A percentile compares a stretch with the other conserved stretches of the same genome.
Conservation (phyloP, 2,888 invertebrate genomes). For the Rhingia rostrata region DNA sequence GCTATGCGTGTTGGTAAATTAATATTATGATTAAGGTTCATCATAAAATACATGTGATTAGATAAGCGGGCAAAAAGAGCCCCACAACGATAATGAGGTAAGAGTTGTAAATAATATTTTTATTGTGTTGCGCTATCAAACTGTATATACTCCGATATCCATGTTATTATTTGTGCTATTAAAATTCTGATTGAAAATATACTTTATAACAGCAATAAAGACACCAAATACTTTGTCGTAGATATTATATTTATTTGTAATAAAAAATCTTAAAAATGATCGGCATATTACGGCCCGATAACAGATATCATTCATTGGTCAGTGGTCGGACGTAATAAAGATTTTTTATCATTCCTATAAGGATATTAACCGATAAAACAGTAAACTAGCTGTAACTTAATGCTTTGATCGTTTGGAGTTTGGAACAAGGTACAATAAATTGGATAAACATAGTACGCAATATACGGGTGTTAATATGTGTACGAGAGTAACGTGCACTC, state of each 20-base stretch:
- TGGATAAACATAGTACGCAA: background rate
- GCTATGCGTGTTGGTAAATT: conserved; percentile 62
- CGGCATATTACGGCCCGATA: conserved; percentile 42
- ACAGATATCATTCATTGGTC: conserved; percentile 24
- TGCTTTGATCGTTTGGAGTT: conserved; percentile 44
- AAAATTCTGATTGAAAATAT: conserved; percentile 83
- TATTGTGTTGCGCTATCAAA: conserved; percentile 61
- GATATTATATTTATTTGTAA: conserved; percentile 53
- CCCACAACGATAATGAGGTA: conserved; percentile 52
- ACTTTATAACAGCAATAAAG: conserved; percentile 62
- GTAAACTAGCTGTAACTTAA: conserved; percentile 11
- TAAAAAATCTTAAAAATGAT: conserved; percentile 61
- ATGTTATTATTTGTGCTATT: conserved; percentile 82
- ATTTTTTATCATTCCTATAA: conserved; percentile 31
- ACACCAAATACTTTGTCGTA: conserved; percentile 50
- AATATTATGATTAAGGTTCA: conserved; percentile 62
- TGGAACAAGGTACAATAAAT: conserved; percentile 24
- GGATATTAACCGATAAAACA: conserved; percentile 38
- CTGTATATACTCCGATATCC: conserved; percentile 79
- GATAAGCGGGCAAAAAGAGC: conserved; percentile 47
- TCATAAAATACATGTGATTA: conserved; percentile 63
- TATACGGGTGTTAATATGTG: too few relatives aligned
- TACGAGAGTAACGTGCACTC: too few relatives aligned
- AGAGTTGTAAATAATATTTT: conserved; percentile 67
- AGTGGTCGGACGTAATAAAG: conserved; percentile 42